Conservation (phyloP, 2,888 invertebrate species). For the Athalia circularis region DNA sequence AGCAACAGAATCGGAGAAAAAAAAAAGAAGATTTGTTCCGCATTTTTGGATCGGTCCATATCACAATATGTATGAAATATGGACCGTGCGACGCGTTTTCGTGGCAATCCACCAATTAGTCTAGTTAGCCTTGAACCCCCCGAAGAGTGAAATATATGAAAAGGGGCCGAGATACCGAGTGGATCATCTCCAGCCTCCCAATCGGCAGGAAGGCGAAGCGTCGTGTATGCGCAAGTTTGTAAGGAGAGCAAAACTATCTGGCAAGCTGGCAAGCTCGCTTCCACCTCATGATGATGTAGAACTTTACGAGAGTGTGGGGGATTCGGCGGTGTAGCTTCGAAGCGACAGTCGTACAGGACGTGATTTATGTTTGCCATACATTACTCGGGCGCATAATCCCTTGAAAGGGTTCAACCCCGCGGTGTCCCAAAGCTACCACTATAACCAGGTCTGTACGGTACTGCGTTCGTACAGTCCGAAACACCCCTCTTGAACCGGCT, state of each 20-base stretch:
- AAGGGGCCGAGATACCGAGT: conserved; percentile 49
- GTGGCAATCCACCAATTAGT: conserved; percentile 58
- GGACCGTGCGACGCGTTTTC: neutral
- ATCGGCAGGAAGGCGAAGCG: no score
- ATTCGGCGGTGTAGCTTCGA: conserved; percentile 58
- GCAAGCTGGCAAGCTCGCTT: no score
- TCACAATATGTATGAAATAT: no score
- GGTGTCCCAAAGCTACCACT: conserved; percentile 6
- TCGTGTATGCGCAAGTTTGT: no score
- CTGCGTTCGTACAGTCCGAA: conserved; percentile 50
- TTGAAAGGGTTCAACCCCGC: conserved; percentile 67
- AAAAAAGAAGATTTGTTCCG: no score
- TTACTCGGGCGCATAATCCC: conserved; percentile 72
- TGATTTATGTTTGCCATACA: conserved; percentile 70
- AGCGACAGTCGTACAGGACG: conserved; percentile 62
- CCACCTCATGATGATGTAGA: no score
- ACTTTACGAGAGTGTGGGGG: no score
- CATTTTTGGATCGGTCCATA: no score
- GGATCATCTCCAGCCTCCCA: conserved; percentile 54
- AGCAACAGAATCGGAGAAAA: no score
- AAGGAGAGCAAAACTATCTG: no score
- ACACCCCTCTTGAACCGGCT: conserved; percentile 53
- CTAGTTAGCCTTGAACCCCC: conserved; percentile 51
- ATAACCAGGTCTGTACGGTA: no score
- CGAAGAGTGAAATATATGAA: neutral